Evolutionary conservation across 2,888 invertebrate genomes (phyloP).

Genomic region (Pinctada fucata): DNA sequence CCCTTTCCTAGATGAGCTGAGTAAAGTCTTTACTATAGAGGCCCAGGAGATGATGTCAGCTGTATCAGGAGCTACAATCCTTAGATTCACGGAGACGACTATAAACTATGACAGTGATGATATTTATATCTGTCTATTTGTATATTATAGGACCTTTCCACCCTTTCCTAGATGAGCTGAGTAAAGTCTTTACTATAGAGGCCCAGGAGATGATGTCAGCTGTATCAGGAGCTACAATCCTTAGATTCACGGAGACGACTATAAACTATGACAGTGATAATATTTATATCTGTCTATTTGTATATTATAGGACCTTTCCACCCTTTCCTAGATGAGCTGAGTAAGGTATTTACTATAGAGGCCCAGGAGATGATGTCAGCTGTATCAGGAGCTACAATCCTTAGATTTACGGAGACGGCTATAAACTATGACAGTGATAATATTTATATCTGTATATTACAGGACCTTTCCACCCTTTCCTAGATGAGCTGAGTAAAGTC

Average conservation of each 20-base stretch:
- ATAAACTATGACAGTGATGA: conserved; percentile 53
- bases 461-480: conserved; percentile 56
- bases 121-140: conserved; percentile 58
- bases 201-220: conserved; percentile 43
- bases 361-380: conserved; percentile 42
- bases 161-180: conserved; percentile 48
- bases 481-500: conserved; percentile 46
- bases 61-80: conserved; percentile 40
- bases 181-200: conserved; percentile 51
- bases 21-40: conserved; percentile 51
- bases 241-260: conserved; percentile 51
- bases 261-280: conserved; percentile 53
- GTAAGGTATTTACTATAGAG: too few species aligned
- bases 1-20: conserved; percentile 48
- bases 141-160: conserved; percentile 56
- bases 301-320: conserved; percentile 52
- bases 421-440: conserved; percentile 53
- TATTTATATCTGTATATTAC: conserved; percentile 49
- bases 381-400: conserved; percentile 39
- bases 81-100: conserved; percentile 51
- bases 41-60: conserved; percentile 43
- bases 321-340: too few species aligned
- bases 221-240: conserved; percentile 40
- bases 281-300: conserved; percentile 53
- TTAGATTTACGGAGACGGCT: conserved; percentile 51